Base-by-base conservation (phyloP, 1,140 invertebrate genomes). In the Sesamia nonagrioides region DNA sequence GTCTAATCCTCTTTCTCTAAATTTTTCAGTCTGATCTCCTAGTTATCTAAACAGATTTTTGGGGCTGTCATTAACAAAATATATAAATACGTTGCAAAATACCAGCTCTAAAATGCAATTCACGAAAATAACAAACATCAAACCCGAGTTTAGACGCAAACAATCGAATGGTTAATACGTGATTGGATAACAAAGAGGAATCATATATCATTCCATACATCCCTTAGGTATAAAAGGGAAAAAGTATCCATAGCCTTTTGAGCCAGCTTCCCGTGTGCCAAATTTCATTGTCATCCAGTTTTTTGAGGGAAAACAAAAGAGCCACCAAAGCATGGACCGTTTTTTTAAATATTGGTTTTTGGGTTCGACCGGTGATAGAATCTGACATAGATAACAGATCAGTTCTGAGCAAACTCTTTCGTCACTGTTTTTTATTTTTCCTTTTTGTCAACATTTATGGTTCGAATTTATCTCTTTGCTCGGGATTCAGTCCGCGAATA, bases 81-180 rank as follows among this genome's bases (percentile, higher is more conserved):
- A 27, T 27, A 27, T 3, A 27, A 18, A 58, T 33, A 21, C 21
- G 27, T 15, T 11, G 5, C 21, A 58, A 58, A 58, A 33, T 33
- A 58, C 2, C 45, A 50, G 3, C 3, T 18, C 61, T 11, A 42
- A 63, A 40, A 66, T n/a, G 33, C 56, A 60, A 60, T 15, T 6
- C 56, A 60, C 18, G 9, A 42, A 21, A 42, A 11, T 37, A 61
- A 66, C 42, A 45, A 33, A 69, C 21, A 48, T 27, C 21, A 13
- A 48, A 69, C 42, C 18, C 42, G 18, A 33, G 17, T 48, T 48
- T 7, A 13, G 42, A 69, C 21, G 9, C 33, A 63, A 75, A 75
- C 58, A 63, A 63, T 75, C n/a, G 56, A 75, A 75, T 58, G 37
- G 40, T 60, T 75, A 63, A 75, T 75, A 75, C 56, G 58, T 75